These are phyloP conservation scores for Asarcornis scutulata DNA, from an alignment of 2,113 vertebrate genomes.

Conservation along the genomic window DNA sequence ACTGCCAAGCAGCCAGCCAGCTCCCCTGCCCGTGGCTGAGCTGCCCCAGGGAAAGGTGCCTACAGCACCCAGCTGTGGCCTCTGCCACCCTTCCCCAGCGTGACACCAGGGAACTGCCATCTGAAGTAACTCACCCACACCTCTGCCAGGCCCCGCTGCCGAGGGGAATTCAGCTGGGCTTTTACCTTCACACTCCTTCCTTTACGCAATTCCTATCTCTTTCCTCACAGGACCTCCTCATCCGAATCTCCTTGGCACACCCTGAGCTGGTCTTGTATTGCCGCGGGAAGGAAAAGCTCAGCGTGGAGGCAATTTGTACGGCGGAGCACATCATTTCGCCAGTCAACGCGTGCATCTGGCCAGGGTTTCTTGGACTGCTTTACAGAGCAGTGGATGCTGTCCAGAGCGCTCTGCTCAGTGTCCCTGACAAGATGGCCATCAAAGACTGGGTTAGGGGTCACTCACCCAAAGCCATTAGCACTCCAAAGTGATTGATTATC, in stretches of 20 bases:
- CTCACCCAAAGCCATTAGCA: conserved; percentile 66
- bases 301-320: not conserved
- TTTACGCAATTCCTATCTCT: not conserved
- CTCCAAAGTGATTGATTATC: conserved; percentile 69
- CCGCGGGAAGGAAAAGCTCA: not conserved
- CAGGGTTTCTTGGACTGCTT: conserved; percentile 27
- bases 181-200: not conserved
- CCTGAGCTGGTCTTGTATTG: not conserved
- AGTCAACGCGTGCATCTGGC: not conserved
- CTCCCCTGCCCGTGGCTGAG: too few species aligned
- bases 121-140: conserved; percentile 26
- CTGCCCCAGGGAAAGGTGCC: not conserved
- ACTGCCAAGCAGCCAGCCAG: not conserved
- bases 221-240: not conserved
- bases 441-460: conserved; percentile 69
- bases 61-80: rapidly evolving
- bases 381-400: conserved; percentile 50
- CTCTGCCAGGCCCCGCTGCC: not conserved
- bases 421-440: conserved; percentile 70
- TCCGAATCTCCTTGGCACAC: conserved; percentile 12
- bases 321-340: not conserved
- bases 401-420: conserved; percentile 67
- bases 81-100: not conserved
- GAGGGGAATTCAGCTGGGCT: not conserved
- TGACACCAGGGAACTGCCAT: not conserved